phyloP scores from a whole-genome alignment of 1,140 invertebrate genomes.

The Penaeus indicus region DNA sequence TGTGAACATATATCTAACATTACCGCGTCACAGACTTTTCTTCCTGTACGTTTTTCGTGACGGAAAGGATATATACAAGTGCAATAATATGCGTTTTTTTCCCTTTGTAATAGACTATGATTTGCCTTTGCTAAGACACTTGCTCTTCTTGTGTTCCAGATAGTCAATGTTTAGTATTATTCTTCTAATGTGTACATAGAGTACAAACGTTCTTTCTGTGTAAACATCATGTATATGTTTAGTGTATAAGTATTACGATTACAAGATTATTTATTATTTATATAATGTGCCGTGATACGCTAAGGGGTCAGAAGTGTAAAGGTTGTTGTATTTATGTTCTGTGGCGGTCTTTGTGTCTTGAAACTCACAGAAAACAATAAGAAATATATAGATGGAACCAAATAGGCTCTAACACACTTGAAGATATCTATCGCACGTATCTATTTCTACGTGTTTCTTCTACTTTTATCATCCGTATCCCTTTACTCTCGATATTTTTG shows the following conservation, averaged over 20 bases:
- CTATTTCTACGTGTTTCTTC: too few species aligned
- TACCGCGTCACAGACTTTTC: too few species aligned
- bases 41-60: too few species aligned
- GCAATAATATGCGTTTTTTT: too few species aligned
- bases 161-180: slow-evolving; percentile 1
- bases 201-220: slow-evolving; percentile 26
- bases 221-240: slow-evolving; percentile 29
- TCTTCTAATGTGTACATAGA: slow-evolving; percentile 40
- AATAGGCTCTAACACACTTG: too few species aligned
- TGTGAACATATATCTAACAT: neutral
- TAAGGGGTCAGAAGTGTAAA: slow-evolving; percentile 23
- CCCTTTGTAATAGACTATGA: too few species aligned
- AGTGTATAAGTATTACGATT: slow-evolving; percentile 13
- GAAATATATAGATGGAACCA: too few species aligned
- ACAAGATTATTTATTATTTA: slow-evolving; percentile 36
- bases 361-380: too few species aligned
- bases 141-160: neutral
- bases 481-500: too few species aligned
- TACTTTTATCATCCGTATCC: too few species aligned
- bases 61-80: too few species aligned
- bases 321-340: slow-evolving; percentile 20
- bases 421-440: too few species aligned
- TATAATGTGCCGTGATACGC: slow-evolving; percentile 24
- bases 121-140: neutral
- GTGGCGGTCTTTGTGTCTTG: neutral